These are phyloP conservation scores for Linnaemya tessellans DNA, from an alignment of 2,888 invertebrate genomes.

Conservation along the genomic window DNA sequence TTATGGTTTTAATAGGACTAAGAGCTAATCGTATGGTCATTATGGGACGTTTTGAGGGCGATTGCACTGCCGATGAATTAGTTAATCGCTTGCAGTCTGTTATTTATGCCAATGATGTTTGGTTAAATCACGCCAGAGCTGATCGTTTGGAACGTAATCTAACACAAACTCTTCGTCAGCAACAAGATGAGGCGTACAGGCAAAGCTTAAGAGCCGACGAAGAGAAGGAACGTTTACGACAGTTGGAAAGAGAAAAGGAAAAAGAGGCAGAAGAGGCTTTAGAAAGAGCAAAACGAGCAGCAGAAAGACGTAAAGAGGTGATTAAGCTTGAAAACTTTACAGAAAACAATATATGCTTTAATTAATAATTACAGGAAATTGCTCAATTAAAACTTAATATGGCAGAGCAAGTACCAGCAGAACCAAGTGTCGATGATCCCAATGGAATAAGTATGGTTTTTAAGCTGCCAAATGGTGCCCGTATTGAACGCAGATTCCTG, in stretches of 20 bases:
- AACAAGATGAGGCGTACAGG: constrained; percentile 97
- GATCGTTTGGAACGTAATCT: constrained; percentile 93
- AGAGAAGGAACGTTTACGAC: constrained; percentile 92
- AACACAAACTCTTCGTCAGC: constrained; percentile 92
- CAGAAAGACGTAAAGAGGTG: constrained; percentile 84
- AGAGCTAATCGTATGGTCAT: constrained; percentile 96
- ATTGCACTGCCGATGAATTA: constrained; percentile 89
- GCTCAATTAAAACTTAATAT: constrained; percentile 87
- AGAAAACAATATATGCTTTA: background rate
- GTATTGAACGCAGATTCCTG: constrained; percentile 94
- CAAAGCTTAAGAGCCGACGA: constrained; percentile 96
- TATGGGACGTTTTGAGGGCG: constrained; percentile 94
- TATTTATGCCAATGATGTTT: constrained; percentile 93
- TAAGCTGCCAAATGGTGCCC: constrained; percentile 94
- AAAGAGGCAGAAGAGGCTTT: constrained; percentile 84
- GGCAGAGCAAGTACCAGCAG: constrained; percentile 87
- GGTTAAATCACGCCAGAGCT: constrained; percentile 92
- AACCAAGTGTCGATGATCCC: constrained; percentile 89
- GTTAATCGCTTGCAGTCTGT: constrained; percentile 89
- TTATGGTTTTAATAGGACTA: constrained; percentile 94
- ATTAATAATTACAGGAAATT: constrained; percentile 84
- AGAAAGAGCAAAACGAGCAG: constrained; percentile 84
- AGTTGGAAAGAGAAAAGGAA: constrained; percentile 85
- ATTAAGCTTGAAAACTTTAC: background rate
- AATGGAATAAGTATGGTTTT: constrained; percentile 93